Base-by-base conservation (phyloP, 1,140 invertebrate genomes). In the Eupeodes corollae region DNA sequence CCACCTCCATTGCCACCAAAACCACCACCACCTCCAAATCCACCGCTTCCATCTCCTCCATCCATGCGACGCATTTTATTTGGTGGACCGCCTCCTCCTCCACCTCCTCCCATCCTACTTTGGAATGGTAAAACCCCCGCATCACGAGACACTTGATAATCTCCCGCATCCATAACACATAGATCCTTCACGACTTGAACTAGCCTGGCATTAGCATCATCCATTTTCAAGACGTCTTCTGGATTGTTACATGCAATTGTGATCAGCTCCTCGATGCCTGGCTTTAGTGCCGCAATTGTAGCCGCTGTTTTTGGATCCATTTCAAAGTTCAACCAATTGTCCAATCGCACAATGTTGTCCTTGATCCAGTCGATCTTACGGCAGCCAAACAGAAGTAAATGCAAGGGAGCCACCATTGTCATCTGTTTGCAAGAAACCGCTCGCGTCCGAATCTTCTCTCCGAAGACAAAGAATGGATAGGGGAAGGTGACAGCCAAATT, bases 361-460 rank as follows among this genome's bases (percentile, higher is more conserved):
- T 84, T 61, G 21, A 77, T 70, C 69, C 73, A 72, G 61, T 91
- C 88, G 2, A 93, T 83, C 73, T 89, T 91, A n/a, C 87, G 75
- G 30, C 80, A 82, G 5, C 86, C 94, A 72, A 98, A 98, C 6
- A 98, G 67, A 50, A 99, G 66, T 6, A 98, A 70, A 70, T 98
- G 94, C 49, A 98, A 68, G 0, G 95, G 92, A 2, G 91, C 83
- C 2, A 98, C 84, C 91, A 98, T 97, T 0, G 91, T 92, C 76
- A 95, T 87, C 72, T 96, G 91, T 66, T 98, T 98, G 67, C 92
- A 97, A 13, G 88, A 88, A n/a, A 98, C 91, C 6, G 93, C 91
- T 53, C 88, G 75, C 0, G 94, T 98, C 44, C 94, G 79, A 40
- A 98, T 91, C 79, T 99, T 98, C 73, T 99, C 95, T 3, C 92